These are phyloP conservation scores for Teleogryllus oceanicus DNA, from an alignment of 2,888 invertebrate genomes.

Conservation along the genomic window DNA sequence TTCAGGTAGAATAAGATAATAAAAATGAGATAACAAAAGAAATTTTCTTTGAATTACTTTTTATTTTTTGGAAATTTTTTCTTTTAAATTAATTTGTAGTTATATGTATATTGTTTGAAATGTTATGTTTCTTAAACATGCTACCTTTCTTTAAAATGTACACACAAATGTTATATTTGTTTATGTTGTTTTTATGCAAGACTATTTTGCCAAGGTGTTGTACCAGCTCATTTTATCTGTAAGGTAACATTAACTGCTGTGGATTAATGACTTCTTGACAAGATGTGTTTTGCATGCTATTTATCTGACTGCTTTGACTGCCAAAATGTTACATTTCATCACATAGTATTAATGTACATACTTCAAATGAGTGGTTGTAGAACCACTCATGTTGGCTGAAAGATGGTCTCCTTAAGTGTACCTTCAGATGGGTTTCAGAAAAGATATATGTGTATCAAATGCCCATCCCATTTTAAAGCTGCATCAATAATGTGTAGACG, in stretches of 20 bases:
- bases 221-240: conserved; percentile 26
- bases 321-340: conserved; percentile 30
- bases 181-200: background rate
- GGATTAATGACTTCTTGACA: conserved; percentile 29
- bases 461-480: conserved; percentile 12
- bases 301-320: conserved; percentile 31
- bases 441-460: conserved; percentile 19
- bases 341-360: conserved; percentile 29
- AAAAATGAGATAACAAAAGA: conserved; percentile 24
- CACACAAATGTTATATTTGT: background rate
- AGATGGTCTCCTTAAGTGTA: conserved; percentile 19
- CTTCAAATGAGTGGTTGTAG: conserved; percentile 25
- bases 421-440: conserved; percentile 11
- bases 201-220: conserved; percentile 18
- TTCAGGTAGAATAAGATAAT: conserved; percentile 46
- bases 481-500: conserved; percentile 20
- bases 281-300: conserved; percentile 31
- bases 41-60: too few relatives aligned
- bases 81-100: conserved; percentile 23
- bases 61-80: conserved; percentile 19
- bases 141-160: background rate
- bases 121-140: background rate
- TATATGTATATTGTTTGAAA: conserved; percentile 22
- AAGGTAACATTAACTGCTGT: conserved; percentile 26
- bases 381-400: conserved; percentile 21